phyloP scores from a whole-genome alignment of 2,888 invertebrate species.

The Malthinus flaveolus region DNA sequence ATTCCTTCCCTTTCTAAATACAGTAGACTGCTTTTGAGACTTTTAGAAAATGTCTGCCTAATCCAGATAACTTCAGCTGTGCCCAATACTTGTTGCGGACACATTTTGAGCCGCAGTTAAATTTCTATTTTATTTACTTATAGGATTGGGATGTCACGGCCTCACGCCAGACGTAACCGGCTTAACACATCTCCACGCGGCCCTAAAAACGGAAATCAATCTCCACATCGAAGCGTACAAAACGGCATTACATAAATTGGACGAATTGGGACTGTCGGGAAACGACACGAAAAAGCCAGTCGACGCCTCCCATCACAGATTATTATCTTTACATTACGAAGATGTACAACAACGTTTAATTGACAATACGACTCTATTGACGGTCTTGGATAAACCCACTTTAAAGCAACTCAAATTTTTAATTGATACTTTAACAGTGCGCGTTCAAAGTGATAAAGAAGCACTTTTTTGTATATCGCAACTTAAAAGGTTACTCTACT shows the following conservation, averaged over 20 bases:
- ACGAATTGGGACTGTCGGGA: constrained; percentile 67
- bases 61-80: too few relatives aligned
- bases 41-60: too few relatives aligned
- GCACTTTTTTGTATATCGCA: constrained; percentile 75
- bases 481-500: constrained; percentile 56
- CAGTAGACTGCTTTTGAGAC: too few relatives aligned
- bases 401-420: constrained; percentile 74
- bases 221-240: constrained; percentile 85
- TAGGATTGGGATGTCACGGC: constrained; percentile 83
- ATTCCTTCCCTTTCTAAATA: too few relatives aligned
- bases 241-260: constrained; percentile 82
- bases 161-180: constrained; percentile 68
- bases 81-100: too few relatives aligned
- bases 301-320: constrained; percentile 85
- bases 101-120: too few relatives aligned
- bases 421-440: constrained; percentile 69
- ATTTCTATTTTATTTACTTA: constrained; percentile 5
- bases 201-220: constrained; percentile 81
- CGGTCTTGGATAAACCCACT: constrained; percentile 80
- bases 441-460: constrained; percentile 91
- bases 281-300: constrained; percentile 64
- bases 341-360: constrained; percentile 90
- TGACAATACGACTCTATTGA: constrained; percentile 87
- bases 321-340: constrained; percentile 78
- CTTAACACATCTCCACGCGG: constrained; percentile 78